Conservation (phyloP, 2,888 invertebrate genomes). For the Syrphus vitripennis region DNA sequence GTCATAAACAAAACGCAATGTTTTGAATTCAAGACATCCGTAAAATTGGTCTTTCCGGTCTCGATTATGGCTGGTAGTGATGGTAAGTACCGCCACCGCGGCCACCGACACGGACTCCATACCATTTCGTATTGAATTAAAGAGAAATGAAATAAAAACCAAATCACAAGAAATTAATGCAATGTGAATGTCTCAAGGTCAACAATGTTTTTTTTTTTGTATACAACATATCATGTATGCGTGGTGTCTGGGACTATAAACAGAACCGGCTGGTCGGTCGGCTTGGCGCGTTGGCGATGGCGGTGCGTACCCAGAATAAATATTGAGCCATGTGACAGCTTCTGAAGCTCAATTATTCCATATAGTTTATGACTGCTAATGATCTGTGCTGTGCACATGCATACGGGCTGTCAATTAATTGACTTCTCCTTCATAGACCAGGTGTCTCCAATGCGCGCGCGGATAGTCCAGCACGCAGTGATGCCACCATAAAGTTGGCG, state of each 20-base stretch:
- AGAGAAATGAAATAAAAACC: slow-evolving; percentile 45
- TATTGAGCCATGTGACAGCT: slow-evolving; percentile 65
- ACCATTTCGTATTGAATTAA: slow-evolving; percentile 17
- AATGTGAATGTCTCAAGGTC: slow-evolving; percentile 68
- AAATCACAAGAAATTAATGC: slow-evolving; percentile 61
- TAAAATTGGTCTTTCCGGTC: slow-evolving; percentile 61
- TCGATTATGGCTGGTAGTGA: not conserved
- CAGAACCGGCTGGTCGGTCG: not conserved
- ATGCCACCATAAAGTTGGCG: slow-evolving; percentile 57
- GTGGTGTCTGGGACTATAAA: not conserved
- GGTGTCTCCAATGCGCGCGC: slow-evolving; percentile 33
- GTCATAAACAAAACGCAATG: slow-evolving; percentile 53
- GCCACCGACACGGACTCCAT: not conserved
- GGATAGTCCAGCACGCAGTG: not conserved
- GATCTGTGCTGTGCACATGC: slow-evolving; percentile 67
- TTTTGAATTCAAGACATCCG: slow-evolving; percentile 63
- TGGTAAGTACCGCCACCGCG: not conserved
- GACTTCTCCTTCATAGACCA: slow-evolving; percentile 69
- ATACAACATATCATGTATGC: not conserved
- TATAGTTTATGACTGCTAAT: slow-evolving; percentile 69
- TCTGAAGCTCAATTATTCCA: slow-evolving; percentile 68
- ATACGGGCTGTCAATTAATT: slow-evolving; percentile 71
- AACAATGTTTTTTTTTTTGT: slow-evolving; percentile 10
- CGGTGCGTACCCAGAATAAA: slow-evolving; percentile 53
- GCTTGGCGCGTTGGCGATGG: not conserved